Percentiles rank a stretch among this genome's conserved stretches.
These are phyloP conservation scores for Nicator chloris DNA, from an alignment of 2,113 vertebrate species.

Conservation along the genomic window DNA sequence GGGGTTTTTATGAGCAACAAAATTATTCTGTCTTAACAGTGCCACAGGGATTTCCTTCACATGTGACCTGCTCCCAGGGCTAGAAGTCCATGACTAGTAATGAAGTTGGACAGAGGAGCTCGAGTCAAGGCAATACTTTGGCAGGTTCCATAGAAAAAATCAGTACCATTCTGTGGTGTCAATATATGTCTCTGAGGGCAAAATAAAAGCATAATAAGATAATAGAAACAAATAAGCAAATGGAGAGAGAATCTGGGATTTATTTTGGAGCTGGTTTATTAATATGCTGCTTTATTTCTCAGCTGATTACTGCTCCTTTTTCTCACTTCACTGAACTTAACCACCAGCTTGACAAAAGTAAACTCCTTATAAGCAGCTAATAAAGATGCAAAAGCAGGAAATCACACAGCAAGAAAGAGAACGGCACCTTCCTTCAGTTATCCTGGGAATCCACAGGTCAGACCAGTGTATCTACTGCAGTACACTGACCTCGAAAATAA, in stretches of 20 bases:
- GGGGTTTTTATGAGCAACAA: background rate
- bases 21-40: background rate
- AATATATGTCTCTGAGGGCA: background rate
- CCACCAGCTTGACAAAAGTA: background rate
- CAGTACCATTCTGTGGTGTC: background rate
- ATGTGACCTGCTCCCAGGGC: background rate
- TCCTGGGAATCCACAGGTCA: background rate
- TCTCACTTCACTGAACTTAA: background rate
- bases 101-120: background rate
- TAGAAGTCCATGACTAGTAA: background rate
- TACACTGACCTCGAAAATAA: background rate
- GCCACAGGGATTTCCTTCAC: background rate
- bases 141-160: background rate
- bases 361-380: background rate
- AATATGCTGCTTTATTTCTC: background rate
- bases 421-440: background rate
- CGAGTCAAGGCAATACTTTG: background rate
- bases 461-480: background rate
- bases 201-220: background rate
- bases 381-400: background rate
- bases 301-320: background rate
- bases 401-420: background rate
- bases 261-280: background rate
- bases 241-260: background rate
- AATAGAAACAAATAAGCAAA: background rate